Base-by-base conservation (phyloP, 2,888 invertebrate genomes). In the Pseudoips prasinana region DNA sequence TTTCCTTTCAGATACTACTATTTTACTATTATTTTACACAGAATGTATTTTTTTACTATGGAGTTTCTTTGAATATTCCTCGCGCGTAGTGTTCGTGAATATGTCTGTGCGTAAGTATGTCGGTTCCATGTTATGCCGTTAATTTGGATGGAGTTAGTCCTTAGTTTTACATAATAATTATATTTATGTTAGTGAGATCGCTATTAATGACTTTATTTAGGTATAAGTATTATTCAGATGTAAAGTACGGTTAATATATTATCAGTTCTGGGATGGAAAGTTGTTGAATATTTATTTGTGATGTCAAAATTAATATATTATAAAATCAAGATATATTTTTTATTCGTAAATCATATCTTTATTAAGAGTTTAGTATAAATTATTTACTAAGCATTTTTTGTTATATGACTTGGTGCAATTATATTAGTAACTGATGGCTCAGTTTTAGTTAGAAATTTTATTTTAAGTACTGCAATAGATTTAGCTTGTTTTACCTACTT, bases 401-500 rank as follows among this genome's bases (percentile, higher is more conserved):
- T 76, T 74, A 72, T 74, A 72, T 43, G 59, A 68, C 58, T 74
- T 70, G 84, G 84, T 85, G 86, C 85, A 84, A 84, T 86, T 83
- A 75, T 64, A 46, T 68, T 73, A 69, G 64, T 60, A 60, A 62
- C 63, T 74, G 72, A 67, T 58, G 10, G 60, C 59, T 72, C 62
- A 67, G 69, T 66, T 64, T 61, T 65, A 66, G 55, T 62, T 61
- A 62, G 62, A 39, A 30, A 47, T 57, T 54, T 49, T 33, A 48
- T 55, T 58, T 63, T 60, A 72, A 60, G 53, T 58, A 62, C 61
- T 69, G 58, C 54, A 50, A 46, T 64, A 63, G 53, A 57, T 62
- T 27, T 64, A 52, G 53, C 61, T 68, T 60, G 62, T 61, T 58
- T 52, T 54, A 64, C 54, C 60, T 65, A 68, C 64, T 71, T 69